Evolutionary conservation across 2,113 vertebrate genomes (phyloP).

Genomic region (Mionectes macconnelli): DNA sequence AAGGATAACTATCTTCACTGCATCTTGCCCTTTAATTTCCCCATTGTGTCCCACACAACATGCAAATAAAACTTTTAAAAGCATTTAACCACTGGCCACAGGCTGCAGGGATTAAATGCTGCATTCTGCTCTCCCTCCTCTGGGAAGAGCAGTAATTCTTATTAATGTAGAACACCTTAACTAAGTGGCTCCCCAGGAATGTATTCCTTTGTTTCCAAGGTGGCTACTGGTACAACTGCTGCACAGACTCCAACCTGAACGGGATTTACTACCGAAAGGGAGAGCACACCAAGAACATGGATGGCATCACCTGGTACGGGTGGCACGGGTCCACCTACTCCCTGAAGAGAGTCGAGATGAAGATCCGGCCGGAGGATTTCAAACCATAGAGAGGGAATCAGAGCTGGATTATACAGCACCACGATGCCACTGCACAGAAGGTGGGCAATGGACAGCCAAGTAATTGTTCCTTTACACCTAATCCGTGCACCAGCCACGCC

Average conservation of each 20-base stretch:
- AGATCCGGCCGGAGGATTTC: constrained; percentile 89
- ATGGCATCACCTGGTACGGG: constrained; percentile 96
- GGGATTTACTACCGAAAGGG: constrained; percentile 89
- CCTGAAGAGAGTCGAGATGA: constrained; percentile 94
- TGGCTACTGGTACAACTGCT: constrained; percentile 99
- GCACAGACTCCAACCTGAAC: constrained; percentile 96
- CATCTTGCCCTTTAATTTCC: not conserved
- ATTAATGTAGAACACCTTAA: not conserved
- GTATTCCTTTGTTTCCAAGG: constrained; percentile 68
- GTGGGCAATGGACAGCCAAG: not conserved
- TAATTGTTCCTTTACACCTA: not conserved
- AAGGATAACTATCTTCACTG: not conserved
- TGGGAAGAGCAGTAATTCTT: rapidly evolving
- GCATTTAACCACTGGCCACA: not conserved
- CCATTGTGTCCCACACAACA: not conserved
- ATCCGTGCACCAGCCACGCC: not conserved
- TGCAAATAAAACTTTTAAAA: not conserved
- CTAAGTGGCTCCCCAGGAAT: not conserved
- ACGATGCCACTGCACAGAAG: not conserved
- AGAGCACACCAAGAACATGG: constrained; percentile 82
- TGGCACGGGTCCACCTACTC: constrained; percentile 95
- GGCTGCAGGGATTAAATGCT: not conserved
- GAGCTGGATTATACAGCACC: not conserved
- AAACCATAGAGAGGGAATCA: constrained; percentile 55
- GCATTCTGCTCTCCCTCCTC: not conserved